A percentile compares a stretch with the other conserved stretches of the same genome.
Conservation (phyloP, 2,797 vertebrate species). For the Rhynchonycteris naso region DNA sequence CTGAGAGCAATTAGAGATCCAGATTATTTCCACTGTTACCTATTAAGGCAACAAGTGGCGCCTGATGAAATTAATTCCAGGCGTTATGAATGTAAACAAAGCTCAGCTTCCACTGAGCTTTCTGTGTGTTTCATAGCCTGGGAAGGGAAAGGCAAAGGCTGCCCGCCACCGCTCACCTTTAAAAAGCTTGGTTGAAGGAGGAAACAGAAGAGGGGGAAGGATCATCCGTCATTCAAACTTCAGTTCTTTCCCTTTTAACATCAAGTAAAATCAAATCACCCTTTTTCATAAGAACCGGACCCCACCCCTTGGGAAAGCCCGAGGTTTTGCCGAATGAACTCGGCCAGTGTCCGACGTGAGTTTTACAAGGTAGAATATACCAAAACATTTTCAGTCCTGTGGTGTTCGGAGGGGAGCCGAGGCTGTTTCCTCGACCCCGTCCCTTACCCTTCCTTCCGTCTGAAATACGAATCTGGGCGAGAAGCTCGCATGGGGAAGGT, state of each 20-base stretch:
- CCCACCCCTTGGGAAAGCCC: background rate
- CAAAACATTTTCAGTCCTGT: slow-evolving; percentile 9
- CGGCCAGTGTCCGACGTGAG: background rate
- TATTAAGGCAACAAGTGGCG: slow-evolving; percentile 71
- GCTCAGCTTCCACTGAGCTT: background rate
- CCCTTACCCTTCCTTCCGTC: background rate
- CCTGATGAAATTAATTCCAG: slow-evolving; percentile 64
- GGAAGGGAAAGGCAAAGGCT: background rate
- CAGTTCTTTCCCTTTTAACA: background rate
- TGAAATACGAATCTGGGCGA: slow-evolving; percentile 56
- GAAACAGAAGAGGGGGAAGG: background rate
- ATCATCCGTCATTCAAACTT: background rate
- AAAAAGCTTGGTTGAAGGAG: background rate
- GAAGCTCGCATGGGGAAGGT: slow-evolving; percentile 20
- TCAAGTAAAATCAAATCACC: background rate
- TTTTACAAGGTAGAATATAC: background rate
- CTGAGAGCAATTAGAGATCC: slow-evolving; percentile 69
- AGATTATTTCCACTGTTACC: slow-evolving; percentile 69
- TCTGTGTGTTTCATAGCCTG: background rate
- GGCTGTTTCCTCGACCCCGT: slow-evolving; percentile 14
- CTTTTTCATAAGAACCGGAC: background rate
- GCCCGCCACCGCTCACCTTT: background rate
- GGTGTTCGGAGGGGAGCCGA: background rate
- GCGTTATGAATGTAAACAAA: slow-evolving; percentile 45
- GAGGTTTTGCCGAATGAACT: background rate